These are phyloP conservation scores for Scleropages formosus DNA, from an alignment of 2,797 vertebrate species.

Conservation along the genomic window DNA sequence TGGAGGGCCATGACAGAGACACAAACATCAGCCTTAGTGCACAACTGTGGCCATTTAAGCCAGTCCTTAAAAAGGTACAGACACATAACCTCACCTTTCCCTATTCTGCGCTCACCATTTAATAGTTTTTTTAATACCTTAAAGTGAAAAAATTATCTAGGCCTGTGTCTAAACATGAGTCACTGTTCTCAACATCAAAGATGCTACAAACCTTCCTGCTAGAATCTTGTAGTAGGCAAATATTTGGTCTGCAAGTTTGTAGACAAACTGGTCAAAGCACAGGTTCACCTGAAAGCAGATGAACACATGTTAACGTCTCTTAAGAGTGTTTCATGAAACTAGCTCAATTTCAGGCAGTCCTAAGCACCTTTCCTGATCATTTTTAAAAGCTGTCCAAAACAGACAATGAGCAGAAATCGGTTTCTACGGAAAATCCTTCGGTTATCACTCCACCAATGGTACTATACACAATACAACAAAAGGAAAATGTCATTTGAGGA, in stretches of 20 bases:
- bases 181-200: background rate
- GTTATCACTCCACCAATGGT: background rate
- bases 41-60: background rate
- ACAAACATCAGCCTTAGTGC: background rate
- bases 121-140: no score
- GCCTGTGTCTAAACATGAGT: background rate
- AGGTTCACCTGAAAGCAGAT: constrained; percentile 80
- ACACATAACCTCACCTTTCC: background rate
- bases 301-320: background rate
- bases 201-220: constrained; percentile 82
- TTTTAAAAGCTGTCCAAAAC: background rate
- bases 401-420: background rate
- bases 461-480: no score
- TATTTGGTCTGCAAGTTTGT: constrained; percentile 96
- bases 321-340: background rate
- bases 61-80: background rate
- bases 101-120: no score
- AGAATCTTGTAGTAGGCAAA: constrained; percentile 96
- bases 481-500: background rate
- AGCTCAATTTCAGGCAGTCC: background rate
- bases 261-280: constrained; percentile 98
- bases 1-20: constrained; percentile 41
- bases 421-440: background rate
- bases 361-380: background rate
- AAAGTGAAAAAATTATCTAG: background rate